Evolutionary conservation across 2,113 vertebrate species (phyloP).

Genomic region (Hepsetus odoe): DNA sequence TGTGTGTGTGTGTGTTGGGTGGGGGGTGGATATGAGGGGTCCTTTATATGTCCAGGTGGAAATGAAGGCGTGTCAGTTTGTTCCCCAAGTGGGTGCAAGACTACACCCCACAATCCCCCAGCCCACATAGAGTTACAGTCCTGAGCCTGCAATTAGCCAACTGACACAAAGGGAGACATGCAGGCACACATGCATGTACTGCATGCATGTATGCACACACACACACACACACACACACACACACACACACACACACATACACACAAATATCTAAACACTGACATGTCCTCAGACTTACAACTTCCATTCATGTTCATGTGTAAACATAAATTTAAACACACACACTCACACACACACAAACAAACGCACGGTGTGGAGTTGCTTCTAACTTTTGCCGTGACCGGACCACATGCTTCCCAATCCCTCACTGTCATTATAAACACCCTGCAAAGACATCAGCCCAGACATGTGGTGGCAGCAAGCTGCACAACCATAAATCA

Average conservation of each 20-base stretch:
- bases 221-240: neutral
- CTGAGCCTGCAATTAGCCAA: slow-evolving; percentile 69
- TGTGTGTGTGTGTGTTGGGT: slow-evolving; percentile 13
- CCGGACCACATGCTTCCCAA: slow-evolving; percentile 69
- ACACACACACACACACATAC: neutral
- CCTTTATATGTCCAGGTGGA: slow-evolving; percentile 68
- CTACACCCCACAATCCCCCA: slow-evolving; percentile 73
- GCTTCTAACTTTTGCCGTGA: neutral
- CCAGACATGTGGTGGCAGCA: slow-evolving; percentile 74
- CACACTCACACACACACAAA: neutral
- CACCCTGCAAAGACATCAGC: slow-evolving; percentile 73
- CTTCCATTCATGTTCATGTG: no score
- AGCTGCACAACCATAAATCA: slow-evolving; percentile 70
- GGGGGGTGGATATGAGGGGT: slow-evolving; percentile 60
- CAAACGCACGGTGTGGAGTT: slow-evolving; percentile 1
- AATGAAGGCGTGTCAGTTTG: slow-evolving; percentile 67
- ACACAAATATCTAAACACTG: no score
- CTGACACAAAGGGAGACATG: slow-evolving; percentile 11
- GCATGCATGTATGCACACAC: neutral
- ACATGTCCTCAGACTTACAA: no score
- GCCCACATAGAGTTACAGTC: slow-evolving; percentile 77
- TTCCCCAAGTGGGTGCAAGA: slow-evolving; percentile 70
- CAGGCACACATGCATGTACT: slow-evolving; percentile 16
- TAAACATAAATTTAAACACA: no score
- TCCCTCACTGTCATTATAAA: slow-evolving; percentile 74